Evolutionary conservation across 2,113 vertebrate species (phyloP).

Genomic region (Cervus canadensis): DNA sequence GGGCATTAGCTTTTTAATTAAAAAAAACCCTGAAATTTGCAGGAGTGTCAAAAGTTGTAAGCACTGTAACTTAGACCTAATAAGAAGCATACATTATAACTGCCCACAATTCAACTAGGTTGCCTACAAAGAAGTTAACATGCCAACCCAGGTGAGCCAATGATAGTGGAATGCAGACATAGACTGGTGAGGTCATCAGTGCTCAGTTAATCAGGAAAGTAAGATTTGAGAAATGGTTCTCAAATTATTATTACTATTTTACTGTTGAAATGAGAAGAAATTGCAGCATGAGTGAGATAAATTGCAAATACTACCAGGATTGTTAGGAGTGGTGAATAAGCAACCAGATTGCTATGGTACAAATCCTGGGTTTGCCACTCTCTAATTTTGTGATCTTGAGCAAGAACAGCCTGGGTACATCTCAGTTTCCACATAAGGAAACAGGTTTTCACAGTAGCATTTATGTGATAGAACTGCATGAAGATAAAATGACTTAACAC

Average conservation of each 20-base stretch:
- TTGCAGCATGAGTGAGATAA: neutral
- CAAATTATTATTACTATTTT: neutral
- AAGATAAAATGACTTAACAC: neutral
- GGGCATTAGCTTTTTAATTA: neutral
- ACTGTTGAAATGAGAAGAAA: neutral
- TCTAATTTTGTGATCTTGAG: neutral
- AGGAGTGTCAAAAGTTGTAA: neutral
- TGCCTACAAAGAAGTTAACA: neutral
- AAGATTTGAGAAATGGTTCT: neutral
- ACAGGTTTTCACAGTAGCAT: neutral
- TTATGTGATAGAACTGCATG: neutral
- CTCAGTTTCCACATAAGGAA: neutral
- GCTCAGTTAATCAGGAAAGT: neutral
- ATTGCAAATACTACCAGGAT: neutral
- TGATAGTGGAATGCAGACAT: neutral
- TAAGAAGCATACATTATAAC: neutral
- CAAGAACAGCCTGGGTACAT: neutral
- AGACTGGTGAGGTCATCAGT: neutral
- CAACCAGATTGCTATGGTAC: neutral
- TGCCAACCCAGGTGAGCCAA: neutral
- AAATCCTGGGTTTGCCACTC: neutral
- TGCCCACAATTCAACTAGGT: neutral
- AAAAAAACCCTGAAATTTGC: neutral
- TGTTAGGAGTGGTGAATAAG: neutral
- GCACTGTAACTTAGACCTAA: neutral